Evolutionary conservation across 2,113 vertebrate species (phyloP).

Genomic region (Lathamus discolor): DNA sequence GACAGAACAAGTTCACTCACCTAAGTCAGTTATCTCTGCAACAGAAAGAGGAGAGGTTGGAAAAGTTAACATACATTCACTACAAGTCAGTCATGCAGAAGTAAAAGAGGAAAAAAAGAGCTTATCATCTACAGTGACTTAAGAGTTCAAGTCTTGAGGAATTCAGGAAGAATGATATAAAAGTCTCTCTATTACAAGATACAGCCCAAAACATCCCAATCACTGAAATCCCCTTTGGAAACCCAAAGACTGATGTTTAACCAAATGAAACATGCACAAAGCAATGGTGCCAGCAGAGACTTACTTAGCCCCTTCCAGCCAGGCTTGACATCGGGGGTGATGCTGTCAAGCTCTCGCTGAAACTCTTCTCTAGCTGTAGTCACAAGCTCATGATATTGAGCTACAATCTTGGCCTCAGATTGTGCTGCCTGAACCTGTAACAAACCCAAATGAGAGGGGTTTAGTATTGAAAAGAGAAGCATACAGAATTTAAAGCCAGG

Average conservation of each 20-base stretch:
- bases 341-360: slow-evolving; percentile 89
- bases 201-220: not conserved
- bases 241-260: not conserved
- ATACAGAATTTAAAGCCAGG: not conserved
- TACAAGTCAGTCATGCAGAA: slow-evolving; percentile 14
- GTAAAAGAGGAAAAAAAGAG: not conserved
- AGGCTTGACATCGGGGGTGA: slow-evolving; percentile 90
- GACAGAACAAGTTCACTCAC: slow-evolving; percentile 73
- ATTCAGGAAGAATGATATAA: not conserved
- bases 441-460: not conserved
- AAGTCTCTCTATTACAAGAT: not conserved
- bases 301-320: slow-evolving; percentile 96
- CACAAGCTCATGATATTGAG: slow-evolving; percentile 94
- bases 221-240: not conserved
- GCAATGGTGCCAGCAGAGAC: slow-evolving; percentile 4
- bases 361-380: slow-evolving; percentile 90
- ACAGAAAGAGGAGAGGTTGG: slow-evolving; percentile 75
- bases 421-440: slow-evolving; percentile 89
- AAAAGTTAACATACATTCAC: slow-evolving; percentile 48
- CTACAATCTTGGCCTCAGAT: slow-evolving; percentile 90
- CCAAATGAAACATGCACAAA: not conserved
- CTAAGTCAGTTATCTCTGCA: slow-evolving; percentile 83
- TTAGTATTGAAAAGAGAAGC: not conserved
- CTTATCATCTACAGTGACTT: not conserved
- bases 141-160: not conserved